Evolutionary conservation across 1,140 invertebrate genomes (phyloP), one percentile per base, ranked within the genome.

Genomic region (Neoseiulus cucumeris): DNA sequence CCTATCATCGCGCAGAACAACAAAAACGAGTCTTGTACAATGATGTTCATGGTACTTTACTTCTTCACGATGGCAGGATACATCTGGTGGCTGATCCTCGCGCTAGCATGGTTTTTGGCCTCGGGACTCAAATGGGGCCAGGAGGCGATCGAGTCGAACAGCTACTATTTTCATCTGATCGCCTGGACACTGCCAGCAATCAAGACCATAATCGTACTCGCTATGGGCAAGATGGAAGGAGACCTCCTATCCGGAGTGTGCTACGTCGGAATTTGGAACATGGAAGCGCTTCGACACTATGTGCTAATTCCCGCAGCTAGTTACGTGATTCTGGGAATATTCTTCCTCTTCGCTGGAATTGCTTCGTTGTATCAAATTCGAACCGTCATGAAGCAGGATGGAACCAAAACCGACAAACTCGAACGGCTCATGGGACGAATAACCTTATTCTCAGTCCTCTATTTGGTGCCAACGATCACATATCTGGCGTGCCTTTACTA

Each of bases 111-210:
- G 95, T 98, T 97, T 77, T 79, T 99, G 71, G 91, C 92, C 42
- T 93, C 94, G 65, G 92, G 91, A n/a, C 81, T 97, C 65, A 96
- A 98, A 79, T 98, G 95, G 95, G 92, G 93, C 18, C 91, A 97
- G 75, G 95, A 98, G 80, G 93, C 94, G 17, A 97, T 98, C 72
- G 92, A 95, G 79, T 88, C 89, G 44, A 91, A 96, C 76, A 92
- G 91, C 0, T 91, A 96, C 74, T 94, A 95, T 75, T 98, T 98
- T 77, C 95, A 98, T 81, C 79, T 96, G 68, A 86, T 88, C 51
- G 92, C 93, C 20, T 98, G 95, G 95, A 89, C 79, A 44, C 72
- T 82, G 25, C 81, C 82, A 2, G 79, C 79, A 29, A 75, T 82
- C 45, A 79, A 79, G 67, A 80, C 80, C 28, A 81, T 84, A 66